Percentiles rank a stretch among this genome's conserved stretches.
phyloP scores from a whole-genome alignment of 2,797 vertebrate species.

The Avahi laniger region DNA sequence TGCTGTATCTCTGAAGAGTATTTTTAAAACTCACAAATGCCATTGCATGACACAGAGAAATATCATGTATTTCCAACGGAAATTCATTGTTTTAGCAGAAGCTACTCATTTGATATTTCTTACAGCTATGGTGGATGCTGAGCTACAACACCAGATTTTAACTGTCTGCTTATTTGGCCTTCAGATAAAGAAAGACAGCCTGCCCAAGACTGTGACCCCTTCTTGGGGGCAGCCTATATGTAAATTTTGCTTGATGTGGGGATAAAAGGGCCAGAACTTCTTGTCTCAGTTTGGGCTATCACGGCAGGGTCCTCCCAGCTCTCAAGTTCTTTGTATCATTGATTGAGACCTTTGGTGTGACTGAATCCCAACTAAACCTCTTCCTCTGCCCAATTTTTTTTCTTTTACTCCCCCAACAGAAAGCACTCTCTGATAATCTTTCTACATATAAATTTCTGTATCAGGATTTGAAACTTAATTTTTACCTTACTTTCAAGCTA shows the following conservation, averaged over 20 bases:
- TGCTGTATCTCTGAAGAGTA: neutral
- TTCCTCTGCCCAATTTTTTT: neutral
- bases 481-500: neutral
- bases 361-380: neutral
- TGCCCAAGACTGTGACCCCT: neutral
- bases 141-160: neutral
- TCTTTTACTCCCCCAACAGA: neutral
- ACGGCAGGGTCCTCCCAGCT: neutral
- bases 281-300: neutral
- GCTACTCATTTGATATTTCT: neutral
- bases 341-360: neutral
- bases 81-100: neutral
- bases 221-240: neutral
- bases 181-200: neutral
- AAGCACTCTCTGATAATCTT: neutral
- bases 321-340: neutral
- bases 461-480: neutral
- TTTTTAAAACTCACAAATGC: slow-evolving; percentile 44
- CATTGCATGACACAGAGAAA: neutral
- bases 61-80: neutral
- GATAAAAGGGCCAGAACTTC: neutral
- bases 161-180: neutral
- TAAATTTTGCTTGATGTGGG: neutral
- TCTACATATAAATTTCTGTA: neutral
- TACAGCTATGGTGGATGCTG: neutral